A percentile compares a stretch with the other conserved stretches of the same genome.
These are phyloP conservation scores for Sycobia sp. DNA, from an alignment of 1,140 invertebrate species.

Conservation along the genomic window DNA sequence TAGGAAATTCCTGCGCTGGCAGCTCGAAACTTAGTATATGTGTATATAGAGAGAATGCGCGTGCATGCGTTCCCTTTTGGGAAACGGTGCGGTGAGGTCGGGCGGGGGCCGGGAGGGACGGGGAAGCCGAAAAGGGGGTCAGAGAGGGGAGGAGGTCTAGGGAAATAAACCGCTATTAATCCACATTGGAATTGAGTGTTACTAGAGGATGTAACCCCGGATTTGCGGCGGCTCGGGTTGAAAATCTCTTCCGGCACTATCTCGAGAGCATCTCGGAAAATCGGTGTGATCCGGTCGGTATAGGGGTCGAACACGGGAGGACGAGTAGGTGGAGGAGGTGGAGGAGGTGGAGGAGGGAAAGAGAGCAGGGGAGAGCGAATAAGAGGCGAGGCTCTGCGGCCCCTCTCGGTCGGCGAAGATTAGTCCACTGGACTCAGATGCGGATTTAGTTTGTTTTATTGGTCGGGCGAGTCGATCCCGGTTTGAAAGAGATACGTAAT, in stretches of 20 bases:
- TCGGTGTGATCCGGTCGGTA: conserved; percentile 19
- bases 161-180: conserved; percentile 60
- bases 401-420: conserved; percentile 43
- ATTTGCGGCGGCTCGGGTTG: conserved; percentile 57
- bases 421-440: conserved; percentile 49
- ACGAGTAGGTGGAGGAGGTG: no score
- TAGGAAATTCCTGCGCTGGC: conserved; percentile 45
- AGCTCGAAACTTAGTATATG: conserved; percentile 17
- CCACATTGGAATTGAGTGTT: conserved; percentile 62
- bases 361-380: conserved; percentile 1
- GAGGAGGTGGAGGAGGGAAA: neutral
- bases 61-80: conserved; percentile 39
- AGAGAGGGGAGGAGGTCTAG: conserved; percentile 23
- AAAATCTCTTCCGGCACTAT: conserved; percentile 55
- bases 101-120: neutral
- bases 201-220: conserved; percentile 57
- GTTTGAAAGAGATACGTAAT: conserved; percentile 51
- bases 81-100: conserved; percentile 20
- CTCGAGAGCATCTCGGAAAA: conserved; percentile 52
- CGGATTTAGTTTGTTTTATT: conserved; percentile 57
- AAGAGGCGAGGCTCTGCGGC: no score
- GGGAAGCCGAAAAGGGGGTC: conserved; percentile 2
- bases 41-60: conserved; percentile 11
- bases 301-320: no score
- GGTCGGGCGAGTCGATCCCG: conserved; percentile 38